Percentiles rank a stretch among this genome's conserved stretches.
These are phyloP conservation scores for Orussus abietinus DNA, from an alignment of 1,140 invertebrate genomes.

Conservation along the genomic window DNA sequence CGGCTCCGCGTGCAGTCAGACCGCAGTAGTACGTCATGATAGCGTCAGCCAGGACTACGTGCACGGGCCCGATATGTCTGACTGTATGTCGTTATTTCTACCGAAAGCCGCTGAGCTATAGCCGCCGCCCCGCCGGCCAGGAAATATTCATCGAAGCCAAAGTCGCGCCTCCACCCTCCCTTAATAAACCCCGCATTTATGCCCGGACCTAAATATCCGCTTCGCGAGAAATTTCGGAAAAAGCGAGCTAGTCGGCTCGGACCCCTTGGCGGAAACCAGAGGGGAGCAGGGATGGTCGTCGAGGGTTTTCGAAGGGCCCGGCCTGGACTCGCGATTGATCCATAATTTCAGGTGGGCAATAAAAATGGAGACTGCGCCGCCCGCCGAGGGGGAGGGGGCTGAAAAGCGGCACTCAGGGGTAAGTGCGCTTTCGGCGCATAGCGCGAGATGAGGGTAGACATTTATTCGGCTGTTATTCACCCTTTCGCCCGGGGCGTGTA, in stretches of 20 bases:
- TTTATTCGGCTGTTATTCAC: conserved; percentile 28
- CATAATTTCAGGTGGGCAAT: no score
- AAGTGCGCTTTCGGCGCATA: conserved; percentile 5
- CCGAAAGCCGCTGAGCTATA: conserved; percentile 18
- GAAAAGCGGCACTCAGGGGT: conserved; percentile 2
- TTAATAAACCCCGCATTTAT: no score
- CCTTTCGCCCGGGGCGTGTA: conserved; percentile 19
- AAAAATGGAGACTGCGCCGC: background rate
- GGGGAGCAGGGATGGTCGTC: no score
- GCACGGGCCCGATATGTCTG: conserved; percentile 24
- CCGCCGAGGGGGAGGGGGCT: conserved; percentile 5
- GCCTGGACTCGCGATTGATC: no score
- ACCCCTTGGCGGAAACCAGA: no score
- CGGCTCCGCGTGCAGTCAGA: conserved; percentile 8
- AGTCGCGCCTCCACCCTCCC: no score
- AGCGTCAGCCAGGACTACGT: conserved; percentile 27
- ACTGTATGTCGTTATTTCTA: conserved; percentile 28
- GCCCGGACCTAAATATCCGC: no score
- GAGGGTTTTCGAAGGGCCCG: no score
- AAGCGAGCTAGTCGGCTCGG: no score
- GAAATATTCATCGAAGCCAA: conserved; percentile 22
- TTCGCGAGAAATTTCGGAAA: no score
- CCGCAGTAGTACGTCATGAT: conserved; percentile 30
- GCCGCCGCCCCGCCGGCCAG: conserved; percentile 1
- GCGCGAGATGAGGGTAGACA: conserved; percentile 13